Evolutionary conservation across 2,113 vertebrate species (phyloP), one percentile per base, ranked within the genome.

Genomic region (Girardinichthys multiradiatus): DNA sequence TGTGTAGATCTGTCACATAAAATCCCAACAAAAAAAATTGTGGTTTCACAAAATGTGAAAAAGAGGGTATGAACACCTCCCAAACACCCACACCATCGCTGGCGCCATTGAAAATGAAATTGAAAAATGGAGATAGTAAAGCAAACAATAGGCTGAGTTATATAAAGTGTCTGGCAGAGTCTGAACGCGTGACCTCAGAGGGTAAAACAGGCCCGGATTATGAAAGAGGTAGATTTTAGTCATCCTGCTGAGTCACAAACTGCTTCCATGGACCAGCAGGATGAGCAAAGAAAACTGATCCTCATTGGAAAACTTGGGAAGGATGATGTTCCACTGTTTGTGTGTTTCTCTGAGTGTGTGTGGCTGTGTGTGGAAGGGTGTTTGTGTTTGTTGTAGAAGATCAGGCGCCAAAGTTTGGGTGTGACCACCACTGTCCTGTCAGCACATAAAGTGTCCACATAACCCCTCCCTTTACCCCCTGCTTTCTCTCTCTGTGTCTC

Each of bases 391-490:
- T 89, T 86, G 80, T 81, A 79, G 76, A 85, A 90, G 89, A 89
- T 91, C 90, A 92, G 92, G 90, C 90, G 88, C 90, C 87, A 87
- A 79, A 82, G 80, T 89, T 86, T 84, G 91, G 91, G 91, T 86
- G 91, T 90, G 91, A 91, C 89, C 85, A 73, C 80, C 72, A 26
- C 82, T 86, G 89, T 89, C 89, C 88, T 90, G 91, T 92, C 90
- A 92, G 89, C 91, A 90, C 87, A 87, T 86, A 69, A 64, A 91
- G 78, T 87, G 89, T 92, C 89, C 88, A 89, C 87, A 90, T 68
- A 82, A 77, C 77, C 74, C 84, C 69, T 70, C 86, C 83, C 67
- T 80, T 57, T 78, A 64, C 69, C 85, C 82, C 83, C 75, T 35
- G 27, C 74, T 42, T 81, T 26, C 68, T 61, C 82, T 73, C 68